Evolutionary conservation across 2,797 vertebrate genomes (phyloP), one percentile per base, ranked within the genome.

Genomic region (Orestias chungarensis): DNA sequence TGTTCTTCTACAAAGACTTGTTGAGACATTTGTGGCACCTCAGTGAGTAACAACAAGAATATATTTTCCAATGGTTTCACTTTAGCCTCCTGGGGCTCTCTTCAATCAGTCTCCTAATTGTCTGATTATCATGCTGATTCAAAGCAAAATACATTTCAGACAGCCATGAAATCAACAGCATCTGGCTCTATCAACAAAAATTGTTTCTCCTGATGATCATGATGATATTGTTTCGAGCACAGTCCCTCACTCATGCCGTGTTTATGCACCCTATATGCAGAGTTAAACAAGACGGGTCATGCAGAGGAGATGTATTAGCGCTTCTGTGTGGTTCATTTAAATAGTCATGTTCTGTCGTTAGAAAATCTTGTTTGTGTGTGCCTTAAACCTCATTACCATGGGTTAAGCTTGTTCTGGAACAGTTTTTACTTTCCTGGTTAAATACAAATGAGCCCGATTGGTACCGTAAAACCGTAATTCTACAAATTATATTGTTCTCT

Each of bases 101-200:
- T 87, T 88, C 80, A 89, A 80, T 92, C 87, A 90, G 82, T 66
- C 79, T 33, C 14, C 70, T 92, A 88, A 90, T 89, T 84, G 75
- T 85, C 75, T 91, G 84, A 88, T 93, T 86, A 86, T 87, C 82
- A 75, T 79, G 74, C 85, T 81, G 86, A 88, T 89, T 85, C 76
- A 10, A 84, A 86, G 80, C 84, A 86, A 90, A 88, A 87, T 78
- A 82, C 69, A 84, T 86, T 82, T 86, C 78, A 76, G 78, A 76
- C 68, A 85, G 80, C 75, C 75, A 66, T 75, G 80, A 85, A 89
- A 89, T 83, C 84, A 74, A 75, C 77, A 74, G 84, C 84, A 86
- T 87, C 88, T 85, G 86, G 82, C 80, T 84, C 59, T 1, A 66
- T 84, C 82, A 80, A 75, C 78, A 62, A 71, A 77, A 86, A 83